Evolutionary conservation across 2,888 invertebrate species (phyloP).

Genomic region (Dascillus cervinus): DNA sequence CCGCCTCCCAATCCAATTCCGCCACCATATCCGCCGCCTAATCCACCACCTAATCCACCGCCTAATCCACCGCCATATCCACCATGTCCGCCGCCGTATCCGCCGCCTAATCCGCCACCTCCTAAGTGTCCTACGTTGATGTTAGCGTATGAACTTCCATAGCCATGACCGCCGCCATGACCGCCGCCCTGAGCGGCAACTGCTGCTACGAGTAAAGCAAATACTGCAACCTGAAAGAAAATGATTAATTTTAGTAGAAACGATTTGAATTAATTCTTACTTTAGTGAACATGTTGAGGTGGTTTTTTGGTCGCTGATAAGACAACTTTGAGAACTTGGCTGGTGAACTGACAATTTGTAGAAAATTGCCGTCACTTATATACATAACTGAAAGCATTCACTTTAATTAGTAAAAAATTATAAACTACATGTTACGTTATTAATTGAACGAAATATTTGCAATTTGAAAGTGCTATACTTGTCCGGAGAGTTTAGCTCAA

Average conservation of each 20-base stretch:
- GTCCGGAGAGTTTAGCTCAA: slow-evolving; percentile 2
- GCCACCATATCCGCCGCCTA: slow-evolving; percentile 16
- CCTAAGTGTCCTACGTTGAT: too few relatives aligned
- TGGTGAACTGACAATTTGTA: slow-evolving; percentile 5
- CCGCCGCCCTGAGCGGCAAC: slow-evolving; percentile 3
- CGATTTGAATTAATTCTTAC: slow-evolving; percentile 4
- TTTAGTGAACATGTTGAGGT: slow-evolving; percentile 8
- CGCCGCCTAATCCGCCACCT: too few relatives aligned
- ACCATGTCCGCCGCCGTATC: slow-evolving; percentile 8
- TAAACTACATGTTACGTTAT: slow-evolving; percentile 6
- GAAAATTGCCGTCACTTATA: slow-evolving; percentile 8
- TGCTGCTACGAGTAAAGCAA: slow-evolving; percentile 6
- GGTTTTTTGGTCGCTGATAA: not conserved
- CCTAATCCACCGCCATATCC: slow-evolving; percentile 16
- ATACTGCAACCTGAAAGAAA: slow-evolving; percentile 6
- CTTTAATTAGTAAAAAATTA: slow-evolving; percentile 7
- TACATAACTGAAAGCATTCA: slow-evolving; percentile 7
- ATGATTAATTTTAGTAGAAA: not conserved
- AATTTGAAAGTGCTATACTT: slow-evolving; percentile 10
- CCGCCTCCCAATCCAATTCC: slow-evolving; percentile 10
- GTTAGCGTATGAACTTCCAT: slow-evolving; percentile 5
- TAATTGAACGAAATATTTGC: slow-evolving; percentile 9
- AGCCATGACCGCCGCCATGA: slow-evolving; percentile 2
- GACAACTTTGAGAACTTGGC: slow-evolving; percentile 1
- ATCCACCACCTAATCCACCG: slow-evolving; percentile 14